phyloP scores from a whole-genome alignment of 2,113 vertebrate species.

The Pygoscelis adeliae region DNA sequence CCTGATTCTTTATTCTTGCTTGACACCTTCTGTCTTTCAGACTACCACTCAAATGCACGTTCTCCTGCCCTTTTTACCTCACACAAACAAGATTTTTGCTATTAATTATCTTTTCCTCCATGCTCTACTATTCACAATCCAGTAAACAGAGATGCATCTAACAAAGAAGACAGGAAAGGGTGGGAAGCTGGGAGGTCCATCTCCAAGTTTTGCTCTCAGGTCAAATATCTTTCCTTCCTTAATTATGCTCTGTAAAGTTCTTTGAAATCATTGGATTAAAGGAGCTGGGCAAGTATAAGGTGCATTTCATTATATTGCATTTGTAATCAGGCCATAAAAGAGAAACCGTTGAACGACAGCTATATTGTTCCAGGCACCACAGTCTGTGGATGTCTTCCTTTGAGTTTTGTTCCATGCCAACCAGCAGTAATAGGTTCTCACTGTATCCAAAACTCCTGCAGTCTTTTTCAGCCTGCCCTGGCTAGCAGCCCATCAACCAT shows the following conservation, averaged over 20 bases:
- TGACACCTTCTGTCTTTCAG: neutral
- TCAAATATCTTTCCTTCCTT: neutral
- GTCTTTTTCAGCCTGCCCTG: neutral
- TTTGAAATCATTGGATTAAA: neutral
- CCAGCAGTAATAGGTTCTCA: neutral
- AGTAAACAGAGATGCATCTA: neutral
- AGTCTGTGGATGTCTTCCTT: neutral
- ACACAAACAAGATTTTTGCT: neutral
- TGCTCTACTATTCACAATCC: neutral
- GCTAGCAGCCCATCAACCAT: neutral
- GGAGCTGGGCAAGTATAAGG: neutral
- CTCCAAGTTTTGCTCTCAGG: neutral
- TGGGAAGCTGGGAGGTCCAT: neutral
- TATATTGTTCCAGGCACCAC: neutral
- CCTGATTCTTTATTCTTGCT: neutral
- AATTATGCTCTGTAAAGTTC: neutral
- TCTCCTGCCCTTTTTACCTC: neutral
- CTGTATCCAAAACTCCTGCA: conserved; percentile 26
- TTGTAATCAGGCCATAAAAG: conserved; percentile 23
- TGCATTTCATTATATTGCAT: neutral
- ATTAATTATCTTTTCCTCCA: neutral
- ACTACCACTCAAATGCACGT: neutral
- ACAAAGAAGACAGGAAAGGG: neutral
- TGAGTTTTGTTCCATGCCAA: neutral
- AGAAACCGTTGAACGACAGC: conserved; percentile 13